Base-by-base conservation (phyloP, 2,888 invertebrate species). In the Blastobasis lacticolella region DNA sequence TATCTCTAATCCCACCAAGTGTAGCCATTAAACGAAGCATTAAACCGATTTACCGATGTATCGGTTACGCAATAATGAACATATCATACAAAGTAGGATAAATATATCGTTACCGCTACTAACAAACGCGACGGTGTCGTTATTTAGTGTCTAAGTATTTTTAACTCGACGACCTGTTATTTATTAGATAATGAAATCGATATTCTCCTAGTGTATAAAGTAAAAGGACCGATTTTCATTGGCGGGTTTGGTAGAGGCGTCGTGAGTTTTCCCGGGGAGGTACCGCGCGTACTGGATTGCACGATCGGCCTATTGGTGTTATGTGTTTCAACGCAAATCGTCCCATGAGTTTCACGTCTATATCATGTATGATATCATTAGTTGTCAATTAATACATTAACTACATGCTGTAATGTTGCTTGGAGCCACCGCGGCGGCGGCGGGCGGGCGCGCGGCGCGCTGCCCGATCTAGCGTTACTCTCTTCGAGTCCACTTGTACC, bases 41-140 rank as follows among this genome's bases (percentile, higher is more conserved):
- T 23, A 23, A 23, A 23, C 23, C 23, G 42, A n/a, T 4, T 42
- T 4, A 45, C 45, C 46, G 55, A 60, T 57, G 58, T 64, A 66
- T 60, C 63, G 64, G 61, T 69, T 70, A 71, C 64, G 84, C 83
- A 84, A 84, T 82, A 81, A 80, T 69, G 56, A 74, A 86, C 85
- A 86, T 86, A 87, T 86, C 85, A 82, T 71, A 62, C 56, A 71
- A 71, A 62, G 66, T 75, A 77, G 73, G 67, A 68, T 68, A 78
- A 73, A 66, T 68, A 70, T 60, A 63, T 72, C 60, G 71, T 71
- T 69, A 62, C 64, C 70, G 69, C 63, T 61, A 65, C 64, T 66
- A 66, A 64, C 60, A 69, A 61, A 58, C 59, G 71, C 73, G 75
- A 77, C 73, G 55, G 69, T 69, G 75, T 80, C 81, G 81, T 80